phyloP scores from a whole-genome alignment of 1,140 invertebrate species.

The Amyelois transitella region DNA sequence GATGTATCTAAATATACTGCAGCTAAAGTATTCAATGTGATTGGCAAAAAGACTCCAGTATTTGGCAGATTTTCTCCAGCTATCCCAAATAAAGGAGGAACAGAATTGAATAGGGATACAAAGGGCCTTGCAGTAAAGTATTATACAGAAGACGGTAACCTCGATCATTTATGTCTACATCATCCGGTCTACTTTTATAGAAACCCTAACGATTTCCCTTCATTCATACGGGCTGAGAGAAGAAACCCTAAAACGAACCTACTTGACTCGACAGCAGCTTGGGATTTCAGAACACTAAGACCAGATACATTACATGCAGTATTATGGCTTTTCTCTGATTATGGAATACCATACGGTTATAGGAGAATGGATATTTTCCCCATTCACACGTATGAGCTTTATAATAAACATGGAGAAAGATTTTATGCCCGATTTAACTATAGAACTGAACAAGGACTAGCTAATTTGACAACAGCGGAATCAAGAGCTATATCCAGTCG shows the following conservation, averaged over 20 bases:
- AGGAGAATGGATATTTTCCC: conserved; percentile 79
- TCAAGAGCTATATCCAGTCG: conserved; percentile 74
- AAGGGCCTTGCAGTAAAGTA: conserved; percentile 82
- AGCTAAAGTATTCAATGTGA: conserved; percentile 85
- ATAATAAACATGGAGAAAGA: conserved; percentile 74
- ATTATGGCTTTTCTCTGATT: conserved; percentile 86
- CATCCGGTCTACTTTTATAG: conserved; percentile 82
- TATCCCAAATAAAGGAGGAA: conserved; percentile 87
- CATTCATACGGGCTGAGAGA: conserved; percentile 77
- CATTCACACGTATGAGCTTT: conserved; percentile 80
- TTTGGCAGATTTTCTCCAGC: conserved; percentile 83
- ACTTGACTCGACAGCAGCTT: conserved; percentile 86
- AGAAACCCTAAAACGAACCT: conserved; percentile 80
- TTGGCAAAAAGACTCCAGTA: conserved; percentile 91
- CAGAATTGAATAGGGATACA: conserved; percentile 82
- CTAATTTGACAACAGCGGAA: conserved; percentile 72
- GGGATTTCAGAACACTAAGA: conserved; percentile 88
- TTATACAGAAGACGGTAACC: conserved; percentile 83
- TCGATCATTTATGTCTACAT: conserved; percentile 81
- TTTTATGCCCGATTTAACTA: conserved; percentile 83
- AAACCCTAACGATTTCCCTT: conserved; percentile 78
- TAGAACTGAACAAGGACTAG: conserved; percentile 80
- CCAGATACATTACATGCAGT: conserved; percentile 88
- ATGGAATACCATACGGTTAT: conserved; percentile 90
- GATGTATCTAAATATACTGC: conserved; percentile 90